phyloP scores from a whole-genome alignment of 2,113 vertebrate species.

The Hypanus sabinus region DNA sequence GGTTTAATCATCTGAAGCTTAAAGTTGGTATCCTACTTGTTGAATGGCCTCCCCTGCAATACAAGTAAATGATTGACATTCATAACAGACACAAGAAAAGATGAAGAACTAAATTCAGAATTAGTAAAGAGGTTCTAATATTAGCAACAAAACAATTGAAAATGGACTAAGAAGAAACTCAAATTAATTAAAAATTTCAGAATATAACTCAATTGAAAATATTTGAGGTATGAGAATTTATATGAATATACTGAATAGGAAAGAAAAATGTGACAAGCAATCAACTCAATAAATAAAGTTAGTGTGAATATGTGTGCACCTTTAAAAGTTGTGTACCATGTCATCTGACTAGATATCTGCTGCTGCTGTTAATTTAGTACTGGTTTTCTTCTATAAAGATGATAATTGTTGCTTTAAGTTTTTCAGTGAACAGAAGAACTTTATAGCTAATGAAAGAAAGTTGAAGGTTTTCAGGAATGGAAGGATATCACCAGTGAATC shows the following conservation, averaged over 20 bases:
- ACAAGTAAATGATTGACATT: background rate
- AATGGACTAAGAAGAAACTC: background rate
- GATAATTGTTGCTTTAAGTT: no score
- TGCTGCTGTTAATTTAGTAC: no score
- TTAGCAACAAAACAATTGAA: background rate
- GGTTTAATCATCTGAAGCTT: background rate
- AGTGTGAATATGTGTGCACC: no score
- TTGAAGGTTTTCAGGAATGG: background rate
- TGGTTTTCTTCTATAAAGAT: no score
- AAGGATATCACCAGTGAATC: background rate
- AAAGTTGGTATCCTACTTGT: background rate
- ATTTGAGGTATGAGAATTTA: background rate
- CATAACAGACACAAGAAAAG: background rate
- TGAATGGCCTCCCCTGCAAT: background rate
- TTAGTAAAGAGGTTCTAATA: background rate
- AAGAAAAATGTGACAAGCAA: background rate
- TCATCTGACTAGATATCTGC: no score
- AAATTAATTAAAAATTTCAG: background rate
- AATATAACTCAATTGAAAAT: background rate
- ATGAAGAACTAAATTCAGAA: background rate
- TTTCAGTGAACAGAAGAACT: no score
- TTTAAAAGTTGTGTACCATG: no score
- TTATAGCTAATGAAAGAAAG: background rate
- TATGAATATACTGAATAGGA: background rate
- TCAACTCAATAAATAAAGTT: background rate